Conservation (phyloP, 1,140 invertebrate species). For the Drosophila tsacasi region DNA sequence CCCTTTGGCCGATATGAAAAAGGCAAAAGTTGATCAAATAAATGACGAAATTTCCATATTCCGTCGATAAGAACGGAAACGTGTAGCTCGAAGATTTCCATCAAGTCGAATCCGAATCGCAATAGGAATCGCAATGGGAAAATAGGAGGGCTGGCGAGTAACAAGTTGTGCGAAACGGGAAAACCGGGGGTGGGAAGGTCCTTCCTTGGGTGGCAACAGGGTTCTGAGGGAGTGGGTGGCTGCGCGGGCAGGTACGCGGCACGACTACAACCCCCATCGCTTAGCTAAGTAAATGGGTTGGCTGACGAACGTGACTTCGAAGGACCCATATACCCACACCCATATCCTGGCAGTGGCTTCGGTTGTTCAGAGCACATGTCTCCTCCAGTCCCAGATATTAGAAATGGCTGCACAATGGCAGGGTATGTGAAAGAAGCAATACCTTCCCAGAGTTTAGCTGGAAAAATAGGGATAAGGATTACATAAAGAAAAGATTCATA, state of each 20-base stretch:
- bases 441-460: neutral
- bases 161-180: constrained; percentile 73
- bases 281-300: constrained; percentile 84
- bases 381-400: constrained; percentile 38
- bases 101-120: constrained; percentile 51
- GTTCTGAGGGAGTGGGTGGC: constrained; percentile 7
- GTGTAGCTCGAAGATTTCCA: constrained; percentile 78
- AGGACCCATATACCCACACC: neutral
- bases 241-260: constrained; percentile 66
- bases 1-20: constrained; percentile 63
- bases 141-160: constrained; percentile 48
- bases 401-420: constrained; percentile 55
- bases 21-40: constrained; percentile 82
- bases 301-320: constrained; percentile 71
- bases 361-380: constrained; percentile 43
- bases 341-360: constrained; percentile 13
- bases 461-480: neutral
- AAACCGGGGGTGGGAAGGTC: constrained; percentile 18
- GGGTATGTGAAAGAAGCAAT: neutral
- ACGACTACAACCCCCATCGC: constrained; percentile 67
- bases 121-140: constrained; percentile 26
- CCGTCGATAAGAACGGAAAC: constrained; percentile 70
- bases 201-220: constrained; percentile 23
- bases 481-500: neutral
- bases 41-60: constrained; percentile 83